A percentile compares a stretch with the other conserved stretches of the same genome.
phyloP scores from a whole-genome alignment of 2,888 invertebrate genomes.

The Acrobasis consociella region DNA sequence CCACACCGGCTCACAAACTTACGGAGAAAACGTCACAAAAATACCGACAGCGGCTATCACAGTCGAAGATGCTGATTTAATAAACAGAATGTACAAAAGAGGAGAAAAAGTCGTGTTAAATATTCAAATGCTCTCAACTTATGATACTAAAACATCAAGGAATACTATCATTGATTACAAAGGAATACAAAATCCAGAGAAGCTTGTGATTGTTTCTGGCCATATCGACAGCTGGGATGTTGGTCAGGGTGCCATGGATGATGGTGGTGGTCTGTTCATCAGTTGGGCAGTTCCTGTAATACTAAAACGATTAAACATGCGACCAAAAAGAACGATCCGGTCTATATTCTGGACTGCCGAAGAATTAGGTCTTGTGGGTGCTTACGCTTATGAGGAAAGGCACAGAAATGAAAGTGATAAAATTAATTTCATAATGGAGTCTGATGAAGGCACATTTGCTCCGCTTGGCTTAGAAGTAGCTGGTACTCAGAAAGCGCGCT shows the following conservation, averaged over 20 bases:
- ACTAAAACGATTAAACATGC: constrained; percentile 84
- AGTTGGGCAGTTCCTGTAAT: constrained; percentile 89
- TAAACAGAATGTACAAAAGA: constrained; percentile 84
- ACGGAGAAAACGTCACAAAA: constrained; percentile 80
- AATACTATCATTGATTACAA: constrained; percentile 88
- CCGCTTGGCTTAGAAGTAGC: constrained; percentile 87
- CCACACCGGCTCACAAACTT: constrained; percentile 89
- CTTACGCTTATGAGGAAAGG: constrained; percentile 82
- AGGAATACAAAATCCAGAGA: constrained; percentile 72
- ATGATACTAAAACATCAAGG: constrained; percentile 83
- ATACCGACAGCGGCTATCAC: constrained; percentile 90
- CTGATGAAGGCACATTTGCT: constrained; percentile 90
- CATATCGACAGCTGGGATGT: constrained; percentile 95
- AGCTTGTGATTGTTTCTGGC: constrained; percentile 89
- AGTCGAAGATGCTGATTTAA: constrained; percentile 89
- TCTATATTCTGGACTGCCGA: constrained; percentile 92
- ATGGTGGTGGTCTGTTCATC: constrained; percentile 91
- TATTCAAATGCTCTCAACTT: constrained; percentile 86
- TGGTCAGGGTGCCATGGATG: constrained; percentile 94
- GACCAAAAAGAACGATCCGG: constrained; percentile 87
- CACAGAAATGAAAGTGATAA: constrained; percentile 83
- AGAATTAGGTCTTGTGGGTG: constrained; percentile 88
- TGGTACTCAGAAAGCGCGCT: constrained; percentile 84
- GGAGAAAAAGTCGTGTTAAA: constrained; percentile 75
- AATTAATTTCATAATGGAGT: constrained; percentile 91